These are phyloP conservation scores for Drosophila neotestacea DNA, from an alignment of 2,888 invertebrate genomes.

Conservation along the genomic window DNA sequence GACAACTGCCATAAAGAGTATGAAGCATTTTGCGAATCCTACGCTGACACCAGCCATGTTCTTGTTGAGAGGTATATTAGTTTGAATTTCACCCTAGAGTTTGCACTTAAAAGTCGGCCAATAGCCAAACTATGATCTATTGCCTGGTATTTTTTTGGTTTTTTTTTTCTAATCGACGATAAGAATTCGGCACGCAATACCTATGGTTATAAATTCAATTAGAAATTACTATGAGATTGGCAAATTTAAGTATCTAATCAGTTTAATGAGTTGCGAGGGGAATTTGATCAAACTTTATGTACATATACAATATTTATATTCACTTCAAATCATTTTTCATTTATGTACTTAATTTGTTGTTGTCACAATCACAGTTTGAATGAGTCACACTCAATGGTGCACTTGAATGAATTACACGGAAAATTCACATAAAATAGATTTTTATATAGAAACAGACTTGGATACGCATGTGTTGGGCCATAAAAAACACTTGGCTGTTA, in stretches of 20 bases:
- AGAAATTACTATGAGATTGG: conserved; percentile 47
- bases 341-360: conserved; percentile 7
- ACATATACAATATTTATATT: conserved; percentile 14
- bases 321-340: conserved; percentile 7
- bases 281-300: conserved; percentile 32
- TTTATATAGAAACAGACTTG: conserved; percentile 15
- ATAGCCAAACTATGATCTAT: conserved; percentile 31
- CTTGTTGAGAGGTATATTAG: conserved; percentile 7
- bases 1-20: conserved; percentile 82
- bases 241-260: conserved; percentile 66
- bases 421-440: conserved; percentile 12
- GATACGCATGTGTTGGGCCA: conserved; percentile 42
- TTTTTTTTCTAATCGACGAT: conserved; percentile 36
- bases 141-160: conserved; percentile 4
- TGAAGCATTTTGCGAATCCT: conserved; percentile 83
- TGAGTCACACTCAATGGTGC: conserved; percentile 58
- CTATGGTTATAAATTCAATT: conserved; percentile 67
- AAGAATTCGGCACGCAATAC: conserved; percentile 43
- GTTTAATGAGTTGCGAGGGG: conserved; percentile 61
- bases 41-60: conserved; percentile 79
- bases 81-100: conserved; percentile 1
- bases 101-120: not conserved
- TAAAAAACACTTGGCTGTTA: conserved; percentile 32
- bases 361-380: conserved; percentile 30
- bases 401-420: conserved; percentile 42